These are phyloP conservation scores for Arion vulgaris DNA, from an alignment of 1,140 invertebrate genomes.

Conservation along the genomic window DNA sequence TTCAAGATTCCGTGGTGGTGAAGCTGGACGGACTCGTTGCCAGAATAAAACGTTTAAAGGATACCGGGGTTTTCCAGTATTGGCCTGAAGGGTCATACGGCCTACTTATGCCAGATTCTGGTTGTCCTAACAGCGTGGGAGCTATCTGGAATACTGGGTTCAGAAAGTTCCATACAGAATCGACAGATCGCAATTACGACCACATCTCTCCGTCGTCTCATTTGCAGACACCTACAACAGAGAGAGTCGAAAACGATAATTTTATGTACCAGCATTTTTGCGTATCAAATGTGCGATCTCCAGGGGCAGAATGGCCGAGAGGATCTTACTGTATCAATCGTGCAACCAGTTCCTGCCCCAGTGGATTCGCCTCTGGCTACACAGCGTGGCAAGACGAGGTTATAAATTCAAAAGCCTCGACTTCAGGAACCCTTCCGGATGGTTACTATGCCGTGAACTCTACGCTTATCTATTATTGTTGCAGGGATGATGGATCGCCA, in stretches of 20 bases:
- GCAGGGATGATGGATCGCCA: not conserved
- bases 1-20: not conserved
- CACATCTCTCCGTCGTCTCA: not conserved
- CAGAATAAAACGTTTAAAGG: not conserved
- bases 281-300: not conserved
- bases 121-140: conserved; percentile 18
- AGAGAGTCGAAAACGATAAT: conserved; percentile 4
- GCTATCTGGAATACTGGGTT: not conserved
- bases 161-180: conserved; percentile 13
- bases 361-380: not conserved
- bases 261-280: conserved; percentile 31
- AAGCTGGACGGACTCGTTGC: not conserved
- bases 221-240: not conserved
- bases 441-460: not conserved
- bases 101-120: not conserved
- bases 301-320: not conserved
- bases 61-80: conserved; percentile 18
- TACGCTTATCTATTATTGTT: conserved; percentile 15
- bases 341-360: not conserved
- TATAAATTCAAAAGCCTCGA: not conserved
- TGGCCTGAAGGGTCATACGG: conserved; percentile 27
- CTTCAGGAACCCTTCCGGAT: not conserved
- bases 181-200: conserved; percentile 26
- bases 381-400: conserved; percentile 1
- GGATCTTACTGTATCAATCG: conserved; percentile 16